These are phyloP conservation scores for Ips typographus DNA, from an alignment of 1,140 invertebrate genomes.

Conservation along the genomic window DNA sequence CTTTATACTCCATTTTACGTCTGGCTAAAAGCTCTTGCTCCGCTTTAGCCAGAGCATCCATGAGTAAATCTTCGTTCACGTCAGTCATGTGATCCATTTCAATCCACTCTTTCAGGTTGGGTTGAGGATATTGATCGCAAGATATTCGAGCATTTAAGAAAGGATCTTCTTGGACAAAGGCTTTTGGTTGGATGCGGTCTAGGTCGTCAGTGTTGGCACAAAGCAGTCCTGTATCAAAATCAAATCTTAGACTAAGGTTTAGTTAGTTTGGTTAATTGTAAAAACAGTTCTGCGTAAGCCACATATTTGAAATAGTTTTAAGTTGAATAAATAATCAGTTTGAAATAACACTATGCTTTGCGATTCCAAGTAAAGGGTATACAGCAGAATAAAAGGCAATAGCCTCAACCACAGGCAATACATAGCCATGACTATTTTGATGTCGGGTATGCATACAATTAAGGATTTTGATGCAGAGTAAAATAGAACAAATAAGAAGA, in stretches of 20 bases:
- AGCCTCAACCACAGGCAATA: too few species aligned
- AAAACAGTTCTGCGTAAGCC: too few species aligned
- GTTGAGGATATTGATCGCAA: conserved; percentile 68
- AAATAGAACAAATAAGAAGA: too few species aligned
- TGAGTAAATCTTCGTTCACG: conserved; percentile 58
- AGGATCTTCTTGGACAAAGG: conserved; percentile 83
- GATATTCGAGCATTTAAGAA: conserved; percentile 82
- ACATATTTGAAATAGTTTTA: neutral
- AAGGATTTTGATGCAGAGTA: too few species aligned
- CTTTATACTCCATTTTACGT: conserved; percentile 73
- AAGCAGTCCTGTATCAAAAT: conserved; percentile 59
- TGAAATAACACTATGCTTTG: too few species aligned
- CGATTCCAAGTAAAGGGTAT: too few species aligned
- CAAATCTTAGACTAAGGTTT: neutral
- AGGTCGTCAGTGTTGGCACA: conserved; percentile 78
- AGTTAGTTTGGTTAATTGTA: too few species aligned
- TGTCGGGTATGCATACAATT: too few species aligned
- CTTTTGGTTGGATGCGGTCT: conserved; percentile 72
- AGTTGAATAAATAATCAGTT: too few species aligned
- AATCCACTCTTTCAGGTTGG: conserved; percentile 66
- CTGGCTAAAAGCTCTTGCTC: conserved; percentile 70
- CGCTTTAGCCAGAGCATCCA: conserved; percentile 71
- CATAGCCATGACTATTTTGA: too few species aligned
- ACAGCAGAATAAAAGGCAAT: too few species aligned
- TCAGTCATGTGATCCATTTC: conserved; percentile 57